phyloP scores from a whole-genome alignment of 2,797 vertebrate species.

The Eremophila alpestris region DNA sequence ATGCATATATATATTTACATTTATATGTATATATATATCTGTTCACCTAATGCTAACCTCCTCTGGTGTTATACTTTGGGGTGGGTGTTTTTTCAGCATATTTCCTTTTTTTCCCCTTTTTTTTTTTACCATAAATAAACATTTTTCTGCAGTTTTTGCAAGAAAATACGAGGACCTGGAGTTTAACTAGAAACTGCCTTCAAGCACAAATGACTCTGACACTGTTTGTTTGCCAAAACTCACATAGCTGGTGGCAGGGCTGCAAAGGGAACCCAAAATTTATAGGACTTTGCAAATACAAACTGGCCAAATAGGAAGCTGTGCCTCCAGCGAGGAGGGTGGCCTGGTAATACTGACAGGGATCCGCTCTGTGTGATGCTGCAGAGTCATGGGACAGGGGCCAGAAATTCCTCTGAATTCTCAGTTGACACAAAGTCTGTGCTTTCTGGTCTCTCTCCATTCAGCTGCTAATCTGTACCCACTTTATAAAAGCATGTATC shows the following conservation, averaged over 20 bases:
- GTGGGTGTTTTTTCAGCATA: neutral
- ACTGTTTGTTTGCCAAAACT: constrained; percentile 62
- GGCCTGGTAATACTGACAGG: constrained; percentile 55
- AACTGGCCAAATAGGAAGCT: constrained; percentile 51
- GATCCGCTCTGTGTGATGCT: constrained; percentile 51
- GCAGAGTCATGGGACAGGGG: constrained; percentile 34
- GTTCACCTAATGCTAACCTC: neutral
- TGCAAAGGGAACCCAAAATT: constrained; percentile 47
- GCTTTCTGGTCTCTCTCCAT: constrained; percentile 56
- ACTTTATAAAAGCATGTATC: constrained; percentile 51
- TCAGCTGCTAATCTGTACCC: constrained; percentile 54
- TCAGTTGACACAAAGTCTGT: constrained; percentile 45
- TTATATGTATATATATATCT: neutral
- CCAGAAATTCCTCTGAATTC: constrained; percentile 59
- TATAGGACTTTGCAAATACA: constrained; percentile 50
- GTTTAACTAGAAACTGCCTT: constrained; percentile 32
- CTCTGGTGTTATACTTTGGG: neutral
- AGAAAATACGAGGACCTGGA: neutral
- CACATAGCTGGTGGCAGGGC: constrained; percentile 39
- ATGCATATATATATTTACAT: neutral
- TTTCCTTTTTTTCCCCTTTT: neutral
- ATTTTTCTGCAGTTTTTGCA: constrained; percentile 37
- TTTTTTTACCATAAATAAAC: neutral
- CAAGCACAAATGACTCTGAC: constrained; percentile 43
- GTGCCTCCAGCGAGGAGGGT: constrained; percentile 58